Percentiles rank a stretch among this genome's conserved stretches.
These are phyloP conservation scores for Harpalus rubripes DNA, from an alignment of 2,888 invertebrate species.

Conservation along the genomic window DNA sequence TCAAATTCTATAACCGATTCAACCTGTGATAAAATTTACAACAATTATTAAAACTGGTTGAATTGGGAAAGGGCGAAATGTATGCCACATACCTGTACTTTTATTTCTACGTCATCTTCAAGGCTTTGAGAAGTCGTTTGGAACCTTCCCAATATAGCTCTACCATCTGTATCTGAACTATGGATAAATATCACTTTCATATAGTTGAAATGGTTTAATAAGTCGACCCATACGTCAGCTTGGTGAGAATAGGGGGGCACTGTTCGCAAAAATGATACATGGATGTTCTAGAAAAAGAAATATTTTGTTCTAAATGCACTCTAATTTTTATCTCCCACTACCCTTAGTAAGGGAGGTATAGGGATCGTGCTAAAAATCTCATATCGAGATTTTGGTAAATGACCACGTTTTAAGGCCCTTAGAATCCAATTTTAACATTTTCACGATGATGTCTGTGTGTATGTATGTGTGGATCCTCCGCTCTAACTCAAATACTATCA, in stretches of 20 bases:
- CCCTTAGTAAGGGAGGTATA: too few relatives aligned
- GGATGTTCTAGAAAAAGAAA: slow-evolving; percentile 87
- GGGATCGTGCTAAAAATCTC: too few relatives aligned
- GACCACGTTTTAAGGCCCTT: too few relatives aligned
- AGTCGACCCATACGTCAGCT: slow-evolving; percentile 98
- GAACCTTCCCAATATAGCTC: slow-evolving; percentile 94
- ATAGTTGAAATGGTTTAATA: slow-evolving; percentile 94
- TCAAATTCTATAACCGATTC: slow-evolving; percentile 96
- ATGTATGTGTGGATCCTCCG: too few relatives aligned
- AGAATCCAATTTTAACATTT: too few relatives aligned
- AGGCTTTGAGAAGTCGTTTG: slow-evolving; percentile 95
- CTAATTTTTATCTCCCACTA: too few relatives aligned
- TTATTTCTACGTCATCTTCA: slow-evolving; percentile 94
- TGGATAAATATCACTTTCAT: slow-evolving; percentile 97
- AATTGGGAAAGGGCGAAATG: background rate
- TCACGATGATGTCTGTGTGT: too few relatives aligned
- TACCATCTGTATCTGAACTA: slow-evolving; percentile 96
- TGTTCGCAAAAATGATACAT: slow-evolving; percentile 96
- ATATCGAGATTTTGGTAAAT: too few relatives aligned
- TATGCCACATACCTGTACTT: slow-evolving; percentile 82
- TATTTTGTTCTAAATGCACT: too few relatives aligned
- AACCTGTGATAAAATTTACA: slow-evolving; percentile 77
- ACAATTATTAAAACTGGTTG: background rate
- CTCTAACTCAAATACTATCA: too few relatives aligned
- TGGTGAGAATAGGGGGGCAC: slow-evolving; percentile 99